Base-by-base conservation (phyloP, 2,888 invertebrate genomes). In the Euspilapteryx auroguttella region DNA sequence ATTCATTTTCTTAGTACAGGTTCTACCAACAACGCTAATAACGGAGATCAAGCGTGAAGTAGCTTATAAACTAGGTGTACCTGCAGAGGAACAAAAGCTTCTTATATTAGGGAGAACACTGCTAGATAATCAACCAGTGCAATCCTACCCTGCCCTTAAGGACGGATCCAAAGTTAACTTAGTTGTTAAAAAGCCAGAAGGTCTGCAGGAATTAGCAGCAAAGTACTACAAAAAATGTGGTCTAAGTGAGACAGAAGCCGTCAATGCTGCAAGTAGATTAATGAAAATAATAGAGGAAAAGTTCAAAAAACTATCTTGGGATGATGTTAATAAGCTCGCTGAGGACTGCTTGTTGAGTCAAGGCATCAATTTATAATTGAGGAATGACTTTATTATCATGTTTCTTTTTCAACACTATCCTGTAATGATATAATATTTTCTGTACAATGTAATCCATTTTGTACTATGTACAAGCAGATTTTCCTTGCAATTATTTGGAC, bases 151-250 rank as follows among this genome's bases (percentile, higher is more conserved):
- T 4, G 79, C 79, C 37, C 85, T 89, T 20, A 85, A 84, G 53
- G 86, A 89, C 34, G 89, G 88, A 2, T 80, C 84, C 10, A 89
- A 86, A 55, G 48, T 90, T 24, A 85, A 85, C 47, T 61, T 89
- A 33, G 73, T 88, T 14, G 79, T 87, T 3, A 86, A 84, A 46
- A 87, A 86, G 41, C 79, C 81, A 5, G 82, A 83, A 29, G 63
- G 79, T 0, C 55, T 89, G 0, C 75, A 78, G 34, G 79, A 81
- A 25, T 79, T 75, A 11, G 61, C 83, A 17, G 54, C 69, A 2
- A 79, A 79, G 45, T 76, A 81, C 40, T 76, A 85, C 39, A 73
- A 79, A 56, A 82, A 80, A 42, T 81, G 80, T 42, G 68, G 71
- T 4, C 53, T 68, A 54, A 64, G 79, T 12, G 86, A 87, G 31